These are phyloP conservation scores for Hapalemur alaotrensis DNA, from an alignment of 2,797 vertebrate genomes.

Conservation along the genomic window DNA sequence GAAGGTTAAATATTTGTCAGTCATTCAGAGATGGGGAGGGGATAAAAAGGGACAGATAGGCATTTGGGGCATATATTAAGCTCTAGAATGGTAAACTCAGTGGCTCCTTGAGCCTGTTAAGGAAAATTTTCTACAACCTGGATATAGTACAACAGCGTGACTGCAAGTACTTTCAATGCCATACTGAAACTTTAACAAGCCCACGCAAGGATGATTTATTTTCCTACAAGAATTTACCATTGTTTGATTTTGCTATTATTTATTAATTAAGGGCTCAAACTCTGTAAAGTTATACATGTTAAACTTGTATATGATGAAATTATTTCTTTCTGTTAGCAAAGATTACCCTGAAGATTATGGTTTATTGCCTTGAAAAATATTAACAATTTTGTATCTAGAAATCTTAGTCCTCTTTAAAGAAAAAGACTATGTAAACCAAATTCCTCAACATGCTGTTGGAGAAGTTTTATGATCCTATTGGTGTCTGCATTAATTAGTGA, in stretches of 20 bases:
- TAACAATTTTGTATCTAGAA: background rate
- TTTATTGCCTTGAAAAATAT: background rate
- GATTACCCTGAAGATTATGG: background rate
- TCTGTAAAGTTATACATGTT: background rate
- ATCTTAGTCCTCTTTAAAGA: background rate
- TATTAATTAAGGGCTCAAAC: background rate
- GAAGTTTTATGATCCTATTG: background rate
- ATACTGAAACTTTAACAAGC: background rate
- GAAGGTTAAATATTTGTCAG: background rate
- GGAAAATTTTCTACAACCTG: background rate
- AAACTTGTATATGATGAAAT: background rate
- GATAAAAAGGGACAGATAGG: background rate
- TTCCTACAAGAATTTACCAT: background rate
- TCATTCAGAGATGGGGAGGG: background rate
- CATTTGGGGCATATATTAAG: background rate
- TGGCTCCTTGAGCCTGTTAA: background rate
- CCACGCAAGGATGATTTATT: background rate
- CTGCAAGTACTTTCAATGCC: background rate
- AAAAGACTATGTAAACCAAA: background rate
- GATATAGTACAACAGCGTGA: background rate
- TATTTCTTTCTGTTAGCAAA: slow-evolving; percentile 8
- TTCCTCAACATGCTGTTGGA: background rate
- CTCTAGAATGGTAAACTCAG: background rate
- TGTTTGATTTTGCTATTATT: background rate
- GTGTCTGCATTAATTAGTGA: background rate